Base-by-base conservation (phyloP, 2,113 vertebrate genomes). In the Xenopus borealis region DNA sequence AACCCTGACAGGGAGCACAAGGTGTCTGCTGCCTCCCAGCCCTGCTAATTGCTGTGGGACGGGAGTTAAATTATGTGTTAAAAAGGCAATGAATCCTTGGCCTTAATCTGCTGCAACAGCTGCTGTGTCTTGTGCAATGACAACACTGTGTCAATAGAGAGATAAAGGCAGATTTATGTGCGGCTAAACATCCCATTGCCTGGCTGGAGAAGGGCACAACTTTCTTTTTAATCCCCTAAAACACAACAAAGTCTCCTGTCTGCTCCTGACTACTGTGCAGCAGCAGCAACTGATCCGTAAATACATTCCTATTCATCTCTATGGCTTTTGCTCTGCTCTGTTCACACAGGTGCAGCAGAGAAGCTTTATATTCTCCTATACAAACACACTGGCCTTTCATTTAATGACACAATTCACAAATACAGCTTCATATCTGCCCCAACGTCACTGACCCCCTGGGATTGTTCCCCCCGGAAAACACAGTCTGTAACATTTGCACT, bases 41-140 rank as follows among this genome's bases (percentile, higher is more conserved):
- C 52, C 58, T 50, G 57, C 62, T 77, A 77, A 77, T 77, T 77
- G 61, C 67, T 77, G 12, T 57, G 74, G 57, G 74, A 70, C 74
- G 47, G 67, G 64, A 64, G 74, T 62, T 64, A 70, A 77, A 77
- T 69, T 64, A 69, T 77, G 66, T 69, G 66, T 62, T 75, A 75
- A 69, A 77, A 62, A 70, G 61, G 68, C 66, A 63, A 77, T 70
- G 50, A 77, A 77, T 77, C 74, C 67, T 57, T 3, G 33, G 7
- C 3, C 23, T 8, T 75, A 75, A 75, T 69, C 73, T 69, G 73
- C 58, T 69, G 12, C 3, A 75, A 40, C 66, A 75, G 73, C 73
- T 75, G 72, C 33, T 59, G 33, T 40, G 64, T 27, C 55, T 67
- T 61, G 40, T 69, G 72, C 19, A 70, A 46, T 64, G 74, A 70